Conservation (phyloP, 2,113 vertebrate species). For the Ophthalmotilapia sp. region DNA sequence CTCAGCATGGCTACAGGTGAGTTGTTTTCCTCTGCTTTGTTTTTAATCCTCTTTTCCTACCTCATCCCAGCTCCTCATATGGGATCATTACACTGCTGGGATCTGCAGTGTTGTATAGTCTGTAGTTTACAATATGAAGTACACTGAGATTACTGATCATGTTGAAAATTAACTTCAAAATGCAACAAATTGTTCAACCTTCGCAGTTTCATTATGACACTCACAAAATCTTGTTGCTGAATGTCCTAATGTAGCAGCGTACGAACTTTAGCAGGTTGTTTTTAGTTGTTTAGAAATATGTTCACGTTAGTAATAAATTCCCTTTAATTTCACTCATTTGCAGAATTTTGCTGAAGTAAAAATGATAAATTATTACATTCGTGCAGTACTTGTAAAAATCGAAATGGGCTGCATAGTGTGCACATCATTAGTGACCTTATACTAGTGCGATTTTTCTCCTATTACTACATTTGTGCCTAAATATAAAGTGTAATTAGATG, state of each 20-base stretch:
- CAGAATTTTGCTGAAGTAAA: neutral
- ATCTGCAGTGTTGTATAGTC: neutral
- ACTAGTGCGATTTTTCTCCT: neutral
- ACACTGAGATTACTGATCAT: neutral
- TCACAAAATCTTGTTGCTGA: neutral
- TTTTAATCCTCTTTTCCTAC: neutral
- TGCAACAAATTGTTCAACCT: neutral
- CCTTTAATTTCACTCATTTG: neutral
- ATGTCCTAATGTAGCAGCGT: neutral
- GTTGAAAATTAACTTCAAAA: neutral
- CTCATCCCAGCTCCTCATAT: neutral
- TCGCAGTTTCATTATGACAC: neutral
- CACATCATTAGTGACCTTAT: neutral
- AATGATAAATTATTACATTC: neutral
- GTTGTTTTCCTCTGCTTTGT: neutral
- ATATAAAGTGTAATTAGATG: neutral
- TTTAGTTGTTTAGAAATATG: neutral
- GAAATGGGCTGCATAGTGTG: neutral
- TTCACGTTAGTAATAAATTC: neutral
- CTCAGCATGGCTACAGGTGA: constrained; percentile 81
- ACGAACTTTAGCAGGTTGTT: neutral
- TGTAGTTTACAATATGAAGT: neutral
- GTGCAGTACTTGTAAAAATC: neutral
- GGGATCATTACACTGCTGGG: neutral
- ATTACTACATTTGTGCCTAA: neutral